These are phyloP conservation scores for Rhabdophis nuchalis DNA, from an alignment of 2,797 vertebrate species.

Conservation along the genomic window DNA sequence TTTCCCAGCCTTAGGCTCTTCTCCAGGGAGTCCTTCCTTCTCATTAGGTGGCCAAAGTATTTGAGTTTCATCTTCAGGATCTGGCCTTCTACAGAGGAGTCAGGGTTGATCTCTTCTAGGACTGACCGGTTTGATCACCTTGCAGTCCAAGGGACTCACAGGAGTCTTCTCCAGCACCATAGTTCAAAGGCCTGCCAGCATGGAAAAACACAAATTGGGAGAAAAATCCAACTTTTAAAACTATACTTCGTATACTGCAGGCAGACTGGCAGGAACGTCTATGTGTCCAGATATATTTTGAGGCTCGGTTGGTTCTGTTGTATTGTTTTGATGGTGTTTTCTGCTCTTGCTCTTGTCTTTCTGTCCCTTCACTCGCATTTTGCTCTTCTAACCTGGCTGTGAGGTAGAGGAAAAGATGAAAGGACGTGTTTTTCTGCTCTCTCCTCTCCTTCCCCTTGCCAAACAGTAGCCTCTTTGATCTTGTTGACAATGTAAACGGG, in stretches of 20 bases:
- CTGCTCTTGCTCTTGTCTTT: not conserved
- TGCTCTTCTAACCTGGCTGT: not conserved
- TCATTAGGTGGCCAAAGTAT: too few relatives aligned
- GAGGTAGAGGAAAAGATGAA: not conserved
- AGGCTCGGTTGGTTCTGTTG: not conserved
- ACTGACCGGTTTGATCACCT: too few relatives aligned
- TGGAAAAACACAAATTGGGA: not conserved
- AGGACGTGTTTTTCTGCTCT: constrained; percentile 2
- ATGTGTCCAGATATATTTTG: not conserved
- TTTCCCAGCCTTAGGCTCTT: too few relatives aligned
- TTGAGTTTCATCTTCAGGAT: too few relatives aligned
- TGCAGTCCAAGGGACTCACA: too few relatives aligned
- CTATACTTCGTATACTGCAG: not conserved
- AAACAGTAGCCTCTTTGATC: constrained; percentile 32
- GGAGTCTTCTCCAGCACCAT: too few relatives aligned
- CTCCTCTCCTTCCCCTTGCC: constrained; percentile 9
- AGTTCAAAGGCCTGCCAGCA: too few relatives aligned
- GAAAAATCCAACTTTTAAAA: not conserved
- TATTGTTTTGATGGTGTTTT: not conserved
- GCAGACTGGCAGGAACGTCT: not conserved
- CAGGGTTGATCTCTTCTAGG: too few relatives aligned
- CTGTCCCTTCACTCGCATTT: not conserved
- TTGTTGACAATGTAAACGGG: constrained; percentile 32
- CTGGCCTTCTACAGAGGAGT: too few relatives aligned
- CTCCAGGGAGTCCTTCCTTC: too few relatives aligned